These are phyloP conservation scores for Oreocharis arfaki DNA, from an alignment of 2,113 vertebrate species.

Conservation along the genomic window DNA sequence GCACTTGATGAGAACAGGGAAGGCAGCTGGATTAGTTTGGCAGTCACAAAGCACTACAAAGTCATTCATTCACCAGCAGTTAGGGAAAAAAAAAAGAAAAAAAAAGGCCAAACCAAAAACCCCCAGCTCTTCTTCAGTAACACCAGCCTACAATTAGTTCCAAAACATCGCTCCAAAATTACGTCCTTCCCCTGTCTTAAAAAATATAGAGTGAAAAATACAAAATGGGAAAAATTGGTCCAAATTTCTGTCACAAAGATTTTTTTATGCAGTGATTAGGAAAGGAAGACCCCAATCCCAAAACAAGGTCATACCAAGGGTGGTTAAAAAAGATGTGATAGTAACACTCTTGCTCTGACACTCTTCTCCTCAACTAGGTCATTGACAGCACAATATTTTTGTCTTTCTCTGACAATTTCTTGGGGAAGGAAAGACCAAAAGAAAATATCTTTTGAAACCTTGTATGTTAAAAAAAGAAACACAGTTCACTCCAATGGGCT, in stretches of 20 bases:
- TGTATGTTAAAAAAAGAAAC: not conserved
- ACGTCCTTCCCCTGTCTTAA: not conserved
- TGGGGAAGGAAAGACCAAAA: not conserved
- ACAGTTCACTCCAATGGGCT: not conserved
- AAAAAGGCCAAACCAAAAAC: not conserved
- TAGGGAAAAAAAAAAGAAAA: not conserved
- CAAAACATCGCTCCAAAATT: not conserved
- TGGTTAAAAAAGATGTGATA: not conserved
- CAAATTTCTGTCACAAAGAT: not conserved
- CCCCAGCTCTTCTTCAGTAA: not conserved
- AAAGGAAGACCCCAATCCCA: not conserved
- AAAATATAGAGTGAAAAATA: too few species aligned
- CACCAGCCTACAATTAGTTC: not conserved
- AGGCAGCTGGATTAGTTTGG: not conserved
- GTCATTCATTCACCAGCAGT: not conserved
- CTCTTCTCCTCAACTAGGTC: not conserved
- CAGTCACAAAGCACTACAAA: not conserved
- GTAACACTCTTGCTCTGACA: not conserved
- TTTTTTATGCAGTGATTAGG: not conserved
- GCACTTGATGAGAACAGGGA: conserved; percentile 3
- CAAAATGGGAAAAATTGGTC: not conserved
- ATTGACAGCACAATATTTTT: not conserved
- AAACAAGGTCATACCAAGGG: not conserved
- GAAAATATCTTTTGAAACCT: not conserved
- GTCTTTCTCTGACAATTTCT: not conserved